Evolutionary conservation across 2,888 invertebrate genomes (phyloP), one percentile per base, ranked within the genome.

Genomic region (Spilosoma lubricipeda): DNA sequence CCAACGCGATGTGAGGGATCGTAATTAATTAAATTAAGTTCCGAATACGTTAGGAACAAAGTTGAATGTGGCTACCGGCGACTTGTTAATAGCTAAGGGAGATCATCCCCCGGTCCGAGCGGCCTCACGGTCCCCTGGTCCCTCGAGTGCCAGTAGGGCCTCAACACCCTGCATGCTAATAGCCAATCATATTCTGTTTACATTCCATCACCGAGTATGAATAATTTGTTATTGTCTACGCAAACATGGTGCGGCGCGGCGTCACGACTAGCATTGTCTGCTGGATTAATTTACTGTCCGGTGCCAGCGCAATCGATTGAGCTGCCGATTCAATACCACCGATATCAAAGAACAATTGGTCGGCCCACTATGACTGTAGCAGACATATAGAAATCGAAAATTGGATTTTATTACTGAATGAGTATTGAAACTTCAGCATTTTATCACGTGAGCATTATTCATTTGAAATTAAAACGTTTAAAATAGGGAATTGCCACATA

Each of bases 171-270:
- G 89, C 93, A 94, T 93, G 93, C 91, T 95, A 94, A 95, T 94
- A 95, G 92, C 95, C 95, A 95, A 95, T 95, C 95, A 95, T 94
- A 94, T 94, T 95, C 94, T 95, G 95, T 95, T 95, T 95, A 95
- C 95, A 95, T 95, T 95, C 93, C 95, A 95, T 95, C 95, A 93
- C 88, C 87, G 93, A 91, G 93, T 93, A 95, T 95, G 95, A 95
- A 95, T 95, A 95, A 95, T 95, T 95, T 94, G 95, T 93, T 95
- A 94, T 95, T 94, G 94, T 95, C 94, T 93, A 90, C 83, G 90
- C 92, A 94, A 94, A 95, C 93, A 94, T 87, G 89, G 39, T 39
- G 39, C 86, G 84, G 74, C 82, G 85, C 84, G 86, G 88, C 91
- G 93, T 93, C 92, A 93, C 90, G 92, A 91, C 90, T 91, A 77